Evolutionary conservation across 1,140 invertebrate species (phyloP), one percentile per base, ranked within the genome.

Genomic region (Plutomurus gul): DNA sequence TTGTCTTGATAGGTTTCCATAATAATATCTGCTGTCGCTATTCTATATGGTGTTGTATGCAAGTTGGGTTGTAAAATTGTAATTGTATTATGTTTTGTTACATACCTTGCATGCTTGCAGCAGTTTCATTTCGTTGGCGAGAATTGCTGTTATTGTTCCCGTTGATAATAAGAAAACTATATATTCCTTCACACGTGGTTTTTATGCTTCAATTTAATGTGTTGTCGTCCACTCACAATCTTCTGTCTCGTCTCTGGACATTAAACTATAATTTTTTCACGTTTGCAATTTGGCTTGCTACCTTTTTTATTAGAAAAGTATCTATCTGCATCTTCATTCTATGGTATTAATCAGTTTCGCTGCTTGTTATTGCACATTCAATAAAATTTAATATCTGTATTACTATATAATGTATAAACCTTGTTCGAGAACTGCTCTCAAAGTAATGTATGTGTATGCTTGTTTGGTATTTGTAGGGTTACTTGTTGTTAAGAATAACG

Each of bases 181-280:
- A 65, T 30, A 36, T 65, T 65, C n/a, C 56, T 65, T 36, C 56
- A 65, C 56, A 65, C 56, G 56, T 65, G 56, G 27, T 65, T 65
- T 65, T 65, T 65, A 65, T 65, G 56, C 56, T 30, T 33, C 56
- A 65, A 65, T 65, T 65, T 65, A 33, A 65, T 65, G 56, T 65
- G 27, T 65, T n/a, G 27, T 30, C 56, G 36, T 65, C 56, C 56
- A 65, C 56, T 65, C 27, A 65, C 30, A n/a, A n/a, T 65, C 3
- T 51, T 22, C 47, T 8, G 25, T 22, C 43, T n/a, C 30, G 16
- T 30, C 20, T 65, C 56, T 65, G 16, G 56, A 65, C 36, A 65
- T 65, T 30, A 65, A n/a, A 65, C 16, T 25, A 65, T 7, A 65
- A 25, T 65, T 30, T 65, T 65, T 65, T 33, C 56, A 4, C 18